phyloP scores from a whole-genome alignment of 2,113 vertebrate genomes.

The Cyprinus carpio region DNA sequence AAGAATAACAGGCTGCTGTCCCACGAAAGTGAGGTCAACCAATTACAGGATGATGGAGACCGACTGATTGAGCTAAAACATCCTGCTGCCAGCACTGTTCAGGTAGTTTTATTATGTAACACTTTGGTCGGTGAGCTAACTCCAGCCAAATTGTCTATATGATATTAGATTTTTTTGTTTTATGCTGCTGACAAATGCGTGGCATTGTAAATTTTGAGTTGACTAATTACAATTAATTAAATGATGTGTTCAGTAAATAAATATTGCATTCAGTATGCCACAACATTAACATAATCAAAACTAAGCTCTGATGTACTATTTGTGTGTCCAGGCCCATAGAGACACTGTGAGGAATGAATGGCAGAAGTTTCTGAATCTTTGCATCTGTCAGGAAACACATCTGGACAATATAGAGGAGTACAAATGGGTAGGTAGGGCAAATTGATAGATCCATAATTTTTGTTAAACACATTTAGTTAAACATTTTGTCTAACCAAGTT shows the following conservation, averaged over 20 bases:
- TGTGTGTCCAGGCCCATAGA: slow-evolving; percentile 80
- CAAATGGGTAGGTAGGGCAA: slow-evolving; percentile 77
- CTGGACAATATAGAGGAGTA: slow-evolving; percentile 86
- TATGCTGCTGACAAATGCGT: neutral
- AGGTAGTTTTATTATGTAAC: slow-evolving; percentile 70
- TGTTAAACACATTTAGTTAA: neutral
- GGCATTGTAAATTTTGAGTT: neutral
- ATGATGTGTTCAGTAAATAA: neutral
- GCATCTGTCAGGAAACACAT: slow-evolving; percentile 94
- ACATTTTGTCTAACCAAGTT: neutral
- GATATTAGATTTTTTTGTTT: neutral
- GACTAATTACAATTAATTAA: neutral
- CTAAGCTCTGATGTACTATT: neutral
- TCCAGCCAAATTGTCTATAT: neutral
- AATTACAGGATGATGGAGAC: slow-evolving; percentile 89
- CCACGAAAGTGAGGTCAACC: slow-evolving; percentile 88
- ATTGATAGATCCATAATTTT: no score
- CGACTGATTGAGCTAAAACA: slow-evolving; percentile 89
- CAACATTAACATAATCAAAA: neutral
- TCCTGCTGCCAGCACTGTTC: slow-evolving; percentile 82
- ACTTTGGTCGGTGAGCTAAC: neutral
- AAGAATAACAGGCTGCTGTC: slow-evolving; percentile 87
- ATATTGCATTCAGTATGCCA: neutral
- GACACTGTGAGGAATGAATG: slow-evolving; percentile 87
- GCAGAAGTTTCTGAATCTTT: slow-evolving; percentile 96